Percentiles rank a stretch among this genome's conserved stretches.
Evolutionary conservation across 2,888 invertebrate genomes (phyloP).

Genomic region (Malthinus flaveolus): DNA sequence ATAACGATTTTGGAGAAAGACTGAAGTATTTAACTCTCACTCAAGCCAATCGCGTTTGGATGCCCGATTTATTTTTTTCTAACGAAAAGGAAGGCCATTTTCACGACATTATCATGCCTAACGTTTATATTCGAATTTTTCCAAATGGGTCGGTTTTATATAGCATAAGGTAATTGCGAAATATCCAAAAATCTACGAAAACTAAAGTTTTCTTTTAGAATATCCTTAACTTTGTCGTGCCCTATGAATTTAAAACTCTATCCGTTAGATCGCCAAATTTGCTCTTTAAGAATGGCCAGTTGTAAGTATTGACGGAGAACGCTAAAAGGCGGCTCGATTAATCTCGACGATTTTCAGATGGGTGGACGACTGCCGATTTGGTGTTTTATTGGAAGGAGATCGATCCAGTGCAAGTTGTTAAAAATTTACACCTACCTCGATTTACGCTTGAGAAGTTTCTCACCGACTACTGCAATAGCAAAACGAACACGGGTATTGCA

Average conservation of each 20-base stretch:
- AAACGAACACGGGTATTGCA: slow-evolving; percentile 86
- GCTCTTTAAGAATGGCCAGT: slow-evolving; percentile 93
- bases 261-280: slow-evolving; percentile 93
- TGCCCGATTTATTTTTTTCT: slow-evolving; percentile 97
- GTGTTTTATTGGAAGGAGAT: slow-evolving; percentile 96
- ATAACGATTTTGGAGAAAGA: slow-evolving; percentile 85
- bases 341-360: slow-evolving; percentile 66
- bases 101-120: slow-evolving; percentile 97
- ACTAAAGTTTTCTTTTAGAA: slow-evolving; percentile 59
- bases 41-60: slow-evolving; percentile 95
- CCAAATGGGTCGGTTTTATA: slow-evolving; percentile 93
- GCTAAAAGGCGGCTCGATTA: slow-evolving; percentile 15
- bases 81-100: slow-evolving; percentile 98
- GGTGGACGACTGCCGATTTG: slow-evolving; percentile 95
- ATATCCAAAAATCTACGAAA: slow-evolving; percentile 3
- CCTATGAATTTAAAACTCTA: slow-evolving; percentile 98
- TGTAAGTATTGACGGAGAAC: slow-evolving; percentile 73
- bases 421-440: slow-evolving; percentile 90
- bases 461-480: slow-evolving; percentile 95
- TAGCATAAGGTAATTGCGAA: slow-evolving; percentile 74
- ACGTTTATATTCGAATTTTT: slow-evolving; percentile 95
- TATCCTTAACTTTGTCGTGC: slow-evolving; percentile 93
- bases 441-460: slow-evolving; percentile 94
- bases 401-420: slow-evolving; percentile 94
- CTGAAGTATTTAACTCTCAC: slow-evolving; percentile 91